Evolutionary conservation across 1,140 invertebrate genomes (phyloP), one percentile per base, ranked within the genome.

Genomic region (Drosophila orosa): DNA sequence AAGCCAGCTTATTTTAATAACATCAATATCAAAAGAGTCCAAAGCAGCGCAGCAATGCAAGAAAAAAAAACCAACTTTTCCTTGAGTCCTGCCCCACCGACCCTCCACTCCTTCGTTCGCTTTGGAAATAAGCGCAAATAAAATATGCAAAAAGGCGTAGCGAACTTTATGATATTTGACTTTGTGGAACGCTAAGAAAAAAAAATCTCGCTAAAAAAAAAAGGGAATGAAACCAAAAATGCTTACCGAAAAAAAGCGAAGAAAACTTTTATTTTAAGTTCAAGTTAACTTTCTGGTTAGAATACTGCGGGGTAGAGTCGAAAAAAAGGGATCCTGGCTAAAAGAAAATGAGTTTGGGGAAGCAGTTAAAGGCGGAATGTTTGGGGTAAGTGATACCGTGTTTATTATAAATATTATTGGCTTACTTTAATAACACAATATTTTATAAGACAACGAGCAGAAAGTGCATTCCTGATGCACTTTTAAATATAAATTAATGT

Each of bases 141-240:
- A 87, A 87, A 87, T 87, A 89, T 87, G 84, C 84, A 87, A 87
- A 89, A 89, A 89, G 84, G 84, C 84, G 80, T 87, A 83, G 84
- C 80, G 77, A 87, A 87, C 84, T 87, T 87, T 87, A 87, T 87
- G 84, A 87, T 87, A 79, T 87, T 87, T 87, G 84, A 87, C 84
- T 87, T 87, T 87, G 80, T 80, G 78, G 76, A 80, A 80, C 60
- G 76, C 73, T 62, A 79, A 79, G 76, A 62, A 63, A 73, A 77
- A 76, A 84, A 87, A 72, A 45, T 47, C 24, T 54, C 15, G 24
- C 19, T 25, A 52, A 58, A 74, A 73, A 62, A 48, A 10, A n/a
- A n/a, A n/a, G 3, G 8, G 59, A 48, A 57, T 9, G 40, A 67
- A 75, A 74, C 60, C 35, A 48, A 67, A 74, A 78, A 61, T 67